Percentiles rank a stretch among this genome's conserved stretches.
These are phyloP conservation scores for Pandemis cinnamomeana DNA, from an alignment of 2,888 invertebrate species.

Conservation along the genomic window DNA sequence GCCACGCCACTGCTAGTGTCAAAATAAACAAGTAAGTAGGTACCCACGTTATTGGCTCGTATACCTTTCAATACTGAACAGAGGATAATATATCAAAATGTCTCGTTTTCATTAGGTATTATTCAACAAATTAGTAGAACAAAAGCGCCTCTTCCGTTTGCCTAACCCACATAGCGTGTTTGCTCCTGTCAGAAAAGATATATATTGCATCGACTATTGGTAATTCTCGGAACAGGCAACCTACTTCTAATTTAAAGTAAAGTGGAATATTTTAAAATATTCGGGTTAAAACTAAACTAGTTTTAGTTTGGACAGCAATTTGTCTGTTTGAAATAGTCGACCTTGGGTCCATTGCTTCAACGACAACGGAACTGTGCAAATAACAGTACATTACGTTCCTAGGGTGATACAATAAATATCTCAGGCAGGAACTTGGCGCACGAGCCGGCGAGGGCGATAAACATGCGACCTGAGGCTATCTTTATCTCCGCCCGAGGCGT, in stretches of 20 bases:
- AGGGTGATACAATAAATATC: no score
- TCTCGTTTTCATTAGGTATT: neutral
- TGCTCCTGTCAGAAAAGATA: constrained; percentile 22
- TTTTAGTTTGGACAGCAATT: constrained; percentile 17
- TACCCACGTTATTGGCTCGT: no score
- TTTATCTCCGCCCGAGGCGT: no score
- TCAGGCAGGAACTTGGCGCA: no score
- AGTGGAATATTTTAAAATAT: constrained; percentile 7
- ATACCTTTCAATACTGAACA: no score
- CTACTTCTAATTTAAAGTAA: constrained; percentile 14
- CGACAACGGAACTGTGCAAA: neutral
- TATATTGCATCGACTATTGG: constrained; percentile 17
- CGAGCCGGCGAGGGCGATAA: no score
- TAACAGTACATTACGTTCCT: neutral
- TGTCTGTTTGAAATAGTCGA: constrained; percentile 10
- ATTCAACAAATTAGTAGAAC: constrained; percentile 15
- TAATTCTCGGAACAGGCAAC: constrained; percentile 12
- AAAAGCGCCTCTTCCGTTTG: constrained; percentile 14
- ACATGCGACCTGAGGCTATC: no score
- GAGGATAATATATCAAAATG: neutral
- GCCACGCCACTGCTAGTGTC: no score
- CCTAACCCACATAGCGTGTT: constrained; percentile 20
- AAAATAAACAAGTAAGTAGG: no score
- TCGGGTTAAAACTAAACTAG: neutral
- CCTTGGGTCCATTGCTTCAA: neutral